Base-by-base conservation (phyloP, 2,797 vertebrate species). In the Chrosomus eos region DNA sequence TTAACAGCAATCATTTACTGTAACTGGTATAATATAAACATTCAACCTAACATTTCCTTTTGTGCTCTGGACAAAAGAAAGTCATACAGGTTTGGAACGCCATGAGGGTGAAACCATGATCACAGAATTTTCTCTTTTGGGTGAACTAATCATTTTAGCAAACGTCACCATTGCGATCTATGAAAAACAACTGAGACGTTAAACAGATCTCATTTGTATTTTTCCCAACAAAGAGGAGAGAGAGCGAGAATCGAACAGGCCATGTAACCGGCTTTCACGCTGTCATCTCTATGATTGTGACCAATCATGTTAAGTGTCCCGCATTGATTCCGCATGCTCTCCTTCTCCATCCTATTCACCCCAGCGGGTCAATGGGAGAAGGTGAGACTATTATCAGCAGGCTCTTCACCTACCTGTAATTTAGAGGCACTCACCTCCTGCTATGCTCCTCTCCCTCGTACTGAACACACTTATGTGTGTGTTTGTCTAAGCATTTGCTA, bases 271-370 rank as follows among this genome's bases (percentile, higher is more conserved):
- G 86, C 89, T 91, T 90, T 90, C 92, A 91, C 86, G 55, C 88
- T 66, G 86, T 87, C 90, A 89, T 91, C 89, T 87, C 90, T 85
- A 86, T 81, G 70, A 90, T 90, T 86, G 91, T 85, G 90, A 60
- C 91, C 93, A 94, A 94, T 95, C 93, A 93, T 87, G 87, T 88
- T 93, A 94, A 95, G 94, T 94, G 93, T 90, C 91, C 89, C 78
- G 87, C 92, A 95, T 94, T 58, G 93, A 95, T 94, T 93, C 83
- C 81, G 86, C 76, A 73, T 90, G 90, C 89, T 87, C 89, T 84
- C 90, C 88, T 89, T 88, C 90, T 80, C 88, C 66, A 76, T 90
- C 87, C 91, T 90, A 93, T 93, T 92, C 90, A 51, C 60, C 84
- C 91, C 90, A 91, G 93, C 92, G 91, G 91, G 92, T 94, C 91